Evolutionary conservation across 1,140 invertebrate species (phyloP), one percentile per base, ranked within the genome.

Genomic region (Micrasema longulum): DNA sequence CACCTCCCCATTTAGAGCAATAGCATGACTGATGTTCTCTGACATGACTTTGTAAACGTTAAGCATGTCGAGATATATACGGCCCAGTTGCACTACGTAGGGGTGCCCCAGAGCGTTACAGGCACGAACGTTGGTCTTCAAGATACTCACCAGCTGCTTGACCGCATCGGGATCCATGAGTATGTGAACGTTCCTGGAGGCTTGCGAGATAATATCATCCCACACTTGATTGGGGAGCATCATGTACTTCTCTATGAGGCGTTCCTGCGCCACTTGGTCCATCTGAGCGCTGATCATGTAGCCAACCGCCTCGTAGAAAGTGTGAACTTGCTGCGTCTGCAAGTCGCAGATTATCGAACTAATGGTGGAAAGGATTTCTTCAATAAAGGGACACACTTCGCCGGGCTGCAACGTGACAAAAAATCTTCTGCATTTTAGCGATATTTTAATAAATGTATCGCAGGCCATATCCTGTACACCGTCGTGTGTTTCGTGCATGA

Each of bases 401-500:
- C 97, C 97, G 55, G 96, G 91, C 87, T 99, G 98, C 53, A 96
- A 90, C 74, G 95, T 92, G 35, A 99, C 97, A 89, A 99, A 99
- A 86, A 99, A 97, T 74, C 97, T 88, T 66, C 96, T 89, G 86
- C 98, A 99, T 84, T 99, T 99, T 74, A 97, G 89, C n/a, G 98
- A 97, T 80, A 99, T 99, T 86, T 99, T 99, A 76, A 99, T 99
- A 82, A 99, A 99, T 20, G 98, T 99, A 87, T 99, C 98, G 88
- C 98, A 99, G 64, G 98, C 98, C 98, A 99, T 99, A 80, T 99
- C 97, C 83, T 96, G 94, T 7, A 99, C 98, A 78, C 98, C 98
- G 83, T 99, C 98, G 82, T 99, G 98, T 31, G 97, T 99, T 88
- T 99, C 97, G 86, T 99, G 98, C 98, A 99, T 99, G 83, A 99